These are phyloP conservation scores for Trilocha varians DNA, from an alignment of 2,888 invertebrate genomes.

Conservation along the genomic window DNA sequence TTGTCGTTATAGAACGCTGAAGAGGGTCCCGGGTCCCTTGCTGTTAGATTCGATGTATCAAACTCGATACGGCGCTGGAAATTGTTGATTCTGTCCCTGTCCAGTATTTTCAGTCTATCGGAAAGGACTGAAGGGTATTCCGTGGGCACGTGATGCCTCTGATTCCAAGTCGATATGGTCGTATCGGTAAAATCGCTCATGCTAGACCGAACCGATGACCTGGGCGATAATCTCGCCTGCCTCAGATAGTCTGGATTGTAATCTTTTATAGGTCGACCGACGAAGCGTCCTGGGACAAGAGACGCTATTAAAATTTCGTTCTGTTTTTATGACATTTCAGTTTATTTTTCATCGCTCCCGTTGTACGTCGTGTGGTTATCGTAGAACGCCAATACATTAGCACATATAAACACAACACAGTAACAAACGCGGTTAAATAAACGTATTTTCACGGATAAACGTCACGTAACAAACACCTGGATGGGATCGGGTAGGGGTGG, in stretches of 20 bases:
- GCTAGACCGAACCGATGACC: constrained; percentile 61
- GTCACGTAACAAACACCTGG: constrained; percentile 39
- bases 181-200: constrained; percentile 69
- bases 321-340: constrained; percentile 57
- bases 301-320: constrained; percentile 23
- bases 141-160: constrained; percentile 40
- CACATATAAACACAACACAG: constrained; percentile 33
- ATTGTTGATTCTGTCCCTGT: constrained; percentile 42
- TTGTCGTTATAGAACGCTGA: constrained; percentile 32
- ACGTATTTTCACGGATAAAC: constrained; percentile 3
- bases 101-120: constrained; percentile 49
- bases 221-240: constrained; percentile 51
- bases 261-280: constrained; percentile 60
- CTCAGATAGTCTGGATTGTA: constrained; percentile 59
- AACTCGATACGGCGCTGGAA: constrained; percentile 59
- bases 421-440: constrained; percentile 12
- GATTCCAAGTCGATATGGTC: constrained; percentile 65
- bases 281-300: constrained; percentile 54
- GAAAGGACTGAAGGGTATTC: constrained; percentile 64
- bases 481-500: constrained; percentile 27
- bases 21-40: constrained; percentile 47
- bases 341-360: constrained; percentile 55
- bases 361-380: constrained; percentile 41
- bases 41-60: constrained; percentile 43
- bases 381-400: constrained; percentile 49